phyloP scores from a whole-genome alignment of 2,888 invertebrate species.

The Chelonus formosanus region DNA sequence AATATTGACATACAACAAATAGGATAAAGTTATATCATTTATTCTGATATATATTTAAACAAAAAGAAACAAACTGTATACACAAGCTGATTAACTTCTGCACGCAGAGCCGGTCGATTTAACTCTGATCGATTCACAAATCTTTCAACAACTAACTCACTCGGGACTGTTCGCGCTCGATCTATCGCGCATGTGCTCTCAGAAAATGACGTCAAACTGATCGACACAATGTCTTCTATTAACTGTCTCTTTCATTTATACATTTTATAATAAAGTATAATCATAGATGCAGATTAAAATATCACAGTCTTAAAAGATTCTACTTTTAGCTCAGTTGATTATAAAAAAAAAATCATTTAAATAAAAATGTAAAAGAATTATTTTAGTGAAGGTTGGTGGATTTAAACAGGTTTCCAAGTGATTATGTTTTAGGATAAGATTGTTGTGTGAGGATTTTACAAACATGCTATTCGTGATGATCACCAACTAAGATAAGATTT shows the following conservation, averaged over 20 bases:
- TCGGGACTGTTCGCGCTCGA: constrained; percentile 23
- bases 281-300: too few relatives aligned
- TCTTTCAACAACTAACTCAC: constrained; percentile 35
- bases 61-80: not conserved
- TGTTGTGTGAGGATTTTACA: too few relatives aligned
- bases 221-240: not conserved
- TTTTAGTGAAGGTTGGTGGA: too few relatives aligned
- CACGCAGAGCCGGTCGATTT: constrained; percentile 36
- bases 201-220: not conserved
- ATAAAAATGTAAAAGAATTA: too few relatives aligned
- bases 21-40: too few relatives aligned
- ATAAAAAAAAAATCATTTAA: not conserved
- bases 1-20: too few relatives aligned
- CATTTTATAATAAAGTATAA: not conserved
- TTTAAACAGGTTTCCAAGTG: too few relatives aligned
- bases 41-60: not conserved
- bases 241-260: not conserved
- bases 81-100: not conserved
- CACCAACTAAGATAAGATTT: constrained; percentile 4
- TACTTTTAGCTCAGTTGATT: too few relatives aligned
- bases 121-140: constrained; percentile 38
- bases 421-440: too few relatives aligned
- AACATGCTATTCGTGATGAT: not conserved
- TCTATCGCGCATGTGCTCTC: constrained; percentile 35
- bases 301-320: too few relatives aligned